These are phyloP conservation scores for Ephialtes manifestator DNA, from an alignment of 2,888 invertebrate genomes.

Conservation along the genomic window DNA sequence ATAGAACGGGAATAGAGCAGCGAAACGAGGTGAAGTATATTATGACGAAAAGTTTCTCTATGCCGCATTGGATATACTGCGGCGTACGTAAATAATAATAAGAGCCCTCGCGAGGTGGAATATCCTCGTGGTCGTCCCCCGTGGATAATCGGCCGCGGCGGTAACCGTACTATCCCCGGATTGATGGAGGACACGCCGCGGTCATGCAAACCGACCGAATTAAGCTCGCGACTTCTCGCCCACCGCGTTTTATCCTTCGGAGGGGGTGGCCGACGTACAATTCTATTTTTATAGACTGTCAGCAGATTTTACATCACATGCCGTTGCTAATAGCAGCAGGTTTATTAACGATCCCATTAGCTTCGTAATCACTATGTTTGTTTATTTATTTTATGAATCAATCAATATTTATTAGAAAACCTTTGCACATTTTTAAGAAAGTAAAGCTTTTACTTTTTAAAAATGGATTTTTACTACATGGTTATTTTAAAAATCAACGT, in stretches of 20 bases:
- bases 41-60: constrained; percentile 35
- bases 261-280: neutral
- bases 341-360: too few species aligned
- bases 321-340: neutral
- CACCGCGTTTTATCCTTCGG: constrained; percentile 32
- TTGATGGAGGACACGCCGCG: constrained; percentile 51
- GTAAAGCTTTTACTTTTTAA: too few species aligned
- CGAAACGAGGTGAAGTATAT: constrained; percentile 20
- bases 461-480: too few species aligned
- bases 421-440: too few species aligned
- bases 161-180: constrained; percentile 33
- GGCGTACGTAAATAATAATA: constrained; percentile 67
- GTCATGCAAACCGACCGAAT: constrained; percentile 50
- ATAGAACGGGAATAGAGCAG: constrained; percentile 6
- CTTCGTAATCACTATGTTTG: too few species aligned
- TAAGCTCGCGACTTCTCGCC: constrained; percentile 26
- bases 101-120: constrained; percentile 9
- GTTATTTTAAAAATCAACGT: too few species aligned
- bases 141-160: constrained; percentile 61
- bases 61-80: constrained; percentile 62
- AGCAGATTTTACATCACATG: neutral
- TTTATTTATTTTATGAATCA: too few species aligned
- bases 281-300: constrained; percentile 2
- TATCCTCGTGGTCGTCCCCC: constrained; percentile 41
- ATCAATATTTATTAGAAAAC: too few species aligned